phyloP scores from a whole-genome alignment of 2,888 invertebrate species.

The Drosophila affinis region DNA sequence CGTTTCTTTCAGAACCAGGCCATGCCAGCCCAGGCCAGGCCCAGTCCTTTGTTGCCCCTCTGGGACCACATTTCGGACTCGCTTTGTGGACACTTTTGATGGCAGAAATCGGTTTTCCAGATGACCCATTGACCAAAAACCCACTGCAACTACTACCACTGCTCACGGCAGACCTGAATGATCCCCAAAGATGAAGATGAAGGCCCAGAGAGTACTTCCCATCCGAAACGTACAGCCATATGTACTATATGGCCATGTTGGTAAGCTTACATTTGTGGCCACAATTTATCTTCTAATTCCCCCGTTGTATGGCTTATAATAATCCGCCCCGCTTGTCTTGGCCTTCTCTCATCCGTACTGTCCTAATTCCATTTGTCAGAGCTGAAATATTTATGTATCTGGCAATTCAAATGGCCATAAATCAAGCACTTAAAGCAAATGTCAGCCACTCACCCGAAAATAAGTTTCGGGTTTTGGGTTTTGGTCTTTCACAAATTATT shows the following conservation, averaged over 20 bases:
- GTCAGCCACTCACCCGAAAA: constrained; percentile 31
- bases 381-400: constrained; percentile 72
- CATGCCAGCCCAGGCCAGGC: not conserved
- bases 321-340: constrained; percentile 8
- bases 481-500: constrained; percentile 28
- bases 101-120: not conserved
- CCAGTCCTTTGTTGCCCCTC: constrained; percentile 42
- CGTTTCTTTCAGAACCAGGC: constrained; percentile 12
- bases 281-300: constrained; percentile 22
- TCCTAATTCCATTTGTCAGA: constrained; percentile 76
- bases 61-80: constrained; percentile 35
- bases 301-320: constrained; percentile 18
- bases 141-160: not conserved
- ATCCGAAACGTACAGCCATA: not conserved
- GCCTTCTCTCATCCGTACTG: constrained; percentile 10
- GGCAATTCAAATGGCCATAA: constrained; percentile 73
- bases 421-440: constrained; percentile 72
- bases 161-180: not conserved
- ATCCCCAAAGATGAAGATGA: constrained; percentile 4
- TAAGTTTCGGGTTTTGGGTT: constrained; percentile 18
- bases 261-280: constrained; percentile 2
- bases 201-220: not conserved
- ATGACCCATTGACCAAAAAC: constrained; percentile 9
- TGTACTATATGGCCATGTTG: not conserved
- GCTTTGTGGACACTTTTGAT: constrained; percentile 56